Conservation (phyloP, 2,113 vertebrate genomes). For the Macrotus californicus region DNA sequence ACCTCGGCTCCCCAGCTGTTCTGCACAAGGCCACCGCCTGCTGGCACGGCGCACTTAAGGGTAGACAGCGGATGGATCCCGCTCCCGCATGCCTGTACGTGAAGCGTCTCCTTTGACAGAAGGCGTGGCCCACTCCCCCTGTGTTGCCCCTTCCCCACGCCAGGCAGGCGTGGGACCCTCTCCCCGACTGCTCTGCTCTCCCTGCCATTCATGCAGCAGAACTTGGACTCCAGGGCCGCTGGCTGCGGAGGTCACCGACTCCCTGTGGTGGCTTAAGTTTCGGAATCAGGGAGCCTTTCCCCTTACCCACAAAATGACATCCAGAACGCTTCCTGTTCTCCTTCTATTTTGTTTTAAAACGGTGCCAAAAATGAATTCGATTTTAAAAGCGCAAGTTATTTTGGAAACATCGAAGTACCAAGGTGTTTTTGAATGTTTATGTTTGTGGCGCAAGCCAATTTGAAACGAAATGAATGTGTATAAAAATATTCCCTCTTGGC, state of each 20-base stretch:
- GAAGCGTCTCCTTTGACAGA: neutral
- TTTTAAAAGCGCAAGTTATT: conserved; percentile 63
- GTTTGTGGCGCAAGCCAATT: conserved; percentile 54
- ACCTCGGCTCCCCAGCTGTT: neutral
- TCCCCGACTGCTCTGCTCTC: neutral
- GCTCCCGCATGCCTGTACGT: neutral
- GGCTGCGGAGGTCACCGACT: neutral
- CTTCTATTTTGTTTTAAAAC: conserved; percentile 70
- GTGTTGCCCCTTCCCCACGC: neutral
- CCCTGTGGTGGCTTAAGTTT: neutral
- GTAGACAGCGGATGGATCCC: no score
- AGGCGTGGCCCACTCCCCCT: neutral
- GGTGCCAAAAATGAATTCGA: conserved; percentile 43
- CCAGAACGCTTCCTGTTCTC: conserved; percentile 38
- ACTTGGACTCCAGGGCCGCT: neutral
- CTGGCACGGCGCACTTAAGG: accelerated
- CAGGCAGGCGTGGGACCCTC: neutral
- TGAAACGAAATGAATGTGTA: conserved; percentile 63
- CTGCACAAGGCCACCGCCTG: neutral
- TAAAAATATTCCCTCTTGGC: conserved; percentile 65
- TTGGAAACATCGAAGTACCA: conserved; percentile 56
- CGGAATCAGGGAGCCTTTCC: conserved; percentile 41
- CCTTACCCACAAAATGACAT: conserved; percentile 35
- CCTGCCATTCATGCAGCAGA: neutral
- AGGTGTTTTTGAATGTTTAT: conserved; percentile 74